These are phyloP conservation scores for Epinephelus fuscoguttatus DNA, from an alignment of 2,113 vertebrate species.

Conservation along the genomic window DNA sequence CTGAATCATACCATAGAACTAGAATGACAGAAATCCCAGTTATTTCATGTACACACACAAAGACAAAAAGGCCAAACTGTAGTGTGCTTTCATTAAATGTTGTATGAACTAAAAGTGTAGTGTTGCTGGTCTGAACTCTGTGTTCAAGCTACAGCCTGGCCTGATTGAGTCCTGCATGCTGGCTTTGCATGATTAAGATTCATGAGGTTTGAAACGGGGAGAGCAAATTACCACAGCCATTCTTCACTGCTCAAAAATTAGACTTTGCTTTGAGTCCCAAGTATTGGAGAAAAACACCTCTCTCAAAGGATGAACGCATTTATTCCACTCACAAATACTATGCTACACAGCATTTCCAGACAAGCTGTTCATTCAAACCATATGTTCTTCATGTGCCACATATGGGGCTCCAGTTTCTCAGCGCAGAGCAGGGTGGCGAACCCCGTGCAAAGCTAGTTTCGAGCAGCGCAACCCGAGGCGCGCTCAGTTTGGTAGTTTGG, in stretches of 20 bases:
- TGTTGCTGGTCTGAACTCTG: neutral
- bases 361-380: neutral
- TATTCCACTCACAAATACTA: neutral
- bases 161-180: conserved; percentile 13
- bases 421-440: no score
- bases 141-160: neutral
- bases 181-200: conserved; percentile 44
- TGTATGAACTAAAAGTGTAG: neutral
- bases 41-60: neutral
- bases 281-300: neutral
- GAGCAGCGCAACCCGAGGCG: no score
- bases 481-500: no score
- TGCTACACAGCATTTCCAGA: neutral
- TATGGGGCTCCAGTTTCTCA: neutral
- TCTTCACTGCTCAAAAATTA: conserved; percentile 15
- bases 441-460: no score
- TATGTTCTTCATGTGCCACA: neutral
- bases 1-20: neutral
- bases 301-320: neutral
- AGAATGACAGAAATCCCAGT: neutral
- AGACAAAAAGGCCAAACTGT: neutral
- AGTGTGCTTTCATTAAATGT: neutral
- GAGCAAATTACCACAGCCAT: conserved; percentile 35
- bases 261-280: neutral
- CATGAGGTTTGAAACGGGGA: conserved; percentile 36